Evolutionary conservation across 2,113 vertebrate genomes (phyloP).

Genomic region (Junco hyemalis): DNA sequence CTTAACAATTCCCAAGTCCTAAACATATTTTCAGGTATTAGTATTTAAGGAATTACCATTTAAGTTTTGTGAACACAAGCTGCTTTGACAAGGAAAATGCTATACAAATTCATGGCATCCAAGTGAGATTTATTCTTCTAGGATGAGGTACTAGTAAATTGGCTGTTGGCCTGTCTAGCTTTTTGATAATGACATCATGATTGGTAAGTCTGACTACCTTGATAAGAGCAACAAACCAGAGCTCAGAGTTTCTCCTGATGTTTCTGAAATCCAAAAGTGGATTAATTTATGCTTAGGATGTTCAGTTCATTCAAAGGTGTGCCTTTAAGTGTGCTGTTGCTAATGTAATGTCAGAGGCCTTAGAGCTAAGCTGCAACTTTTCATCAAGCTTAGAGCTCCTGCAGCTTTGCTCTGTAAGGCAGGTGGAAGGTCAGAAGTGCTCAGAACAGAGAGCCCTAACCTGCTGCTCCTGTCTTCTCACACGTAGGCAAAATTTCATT

Average conservation of each 20-base stretch:
- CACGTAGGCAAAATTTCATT: neutral
- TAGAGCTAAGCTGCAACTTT: neutral
- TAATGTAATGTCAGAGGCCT: neutral
- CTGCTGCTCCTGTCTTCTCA: neutral
- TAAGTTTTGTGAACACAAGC: neutral
- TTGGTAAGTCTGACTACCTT: neutral
- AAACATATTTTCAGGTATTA: neutral
- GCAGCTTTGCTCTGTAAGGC: neutral
- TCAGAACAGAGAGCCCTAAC: neutral
- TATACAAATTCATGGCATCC: neutral
- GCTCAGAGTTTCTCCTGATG: neutral
- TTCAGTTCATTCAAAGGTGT: neutral
- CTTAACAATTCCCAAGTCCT: neutral
- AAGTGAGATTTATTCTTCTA: neutral
- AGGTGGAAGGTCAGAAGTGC: neutral
- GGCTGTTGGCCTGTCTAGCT: neutral
- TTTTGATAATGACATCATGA: neutral
- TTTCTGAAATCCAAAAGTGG: neutral
- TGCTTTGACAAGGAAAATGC: neutral
- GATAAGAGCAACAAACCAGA: neutral
- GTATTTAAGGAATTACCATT: neutral
- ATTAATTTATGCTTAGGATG: neutral
- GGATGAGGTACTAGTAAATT: neutral
- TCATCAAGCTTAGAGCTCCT: neutral
- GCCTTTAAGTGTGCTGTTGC: neutral